Evolutionary conservation across 2,888 invertebrate genomes (phyloP), one percentile per base, ranked within the genome.

Genomic region (Athetis lepigone): DNA sequence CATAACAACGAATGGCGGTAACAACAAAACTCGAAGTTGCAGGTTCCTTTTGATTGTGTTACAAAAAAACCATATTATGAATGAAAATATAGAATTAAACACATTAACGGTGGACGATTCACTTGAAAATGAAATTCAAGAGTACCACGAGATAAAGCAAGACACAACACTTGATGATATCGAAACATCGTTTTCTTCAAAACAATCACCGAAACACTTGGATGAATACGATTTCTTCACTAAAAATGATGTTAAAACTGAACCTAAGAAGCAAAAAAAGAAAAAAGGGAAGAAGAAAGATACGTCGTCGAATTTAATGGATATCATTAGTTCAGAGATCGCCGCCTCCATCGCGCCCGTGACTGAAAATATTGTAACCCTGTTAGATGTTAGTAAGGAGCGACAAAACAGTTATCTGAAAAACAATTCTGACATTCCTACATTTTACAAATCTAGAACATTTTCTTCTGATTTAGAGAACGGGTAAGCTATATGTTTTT

Each of bases 61-160:
- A 9, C 11, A 21, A 73, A 50, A 36, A 63, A n/a, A 29, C 0
- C 9, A 7, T 52, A 80, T 56, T 33, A 93, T 92, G 92, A 70
- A 73, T 74, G 90, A 92, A 80, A 82, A 79, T 50, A 87, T 93
- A 62, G 91, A 93, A 79, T 80, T 94, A 71, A 80, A 80, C 49
- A 81, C 85, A 2, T 86, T 86, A 65, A 62, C 70, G n/a, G 68
- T 47, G 4, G 82, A 77, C 43, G 80, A 83, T 62, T 75, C 63
- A 1, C 72, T 73, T 25, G 85, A 86, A 37, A 87, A 81, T 69
- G 91, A 90, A 56, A 90, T 91, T 45, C 90, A 94, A 81, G 90
- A 92, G 67, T 93, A 94, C 77, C 88, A 93, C 39, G 93, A 94
- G 84, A 92, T 92, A 63, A 85, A 84, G 56, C 81, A 86, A 65